Percentiles rank a stretch among this genome's conserved stretches.
Evolutionary conservation across 2,888 invertebrate genomes (phyloP).

Genomic region (Myopa tessellatipennis): DNA sequence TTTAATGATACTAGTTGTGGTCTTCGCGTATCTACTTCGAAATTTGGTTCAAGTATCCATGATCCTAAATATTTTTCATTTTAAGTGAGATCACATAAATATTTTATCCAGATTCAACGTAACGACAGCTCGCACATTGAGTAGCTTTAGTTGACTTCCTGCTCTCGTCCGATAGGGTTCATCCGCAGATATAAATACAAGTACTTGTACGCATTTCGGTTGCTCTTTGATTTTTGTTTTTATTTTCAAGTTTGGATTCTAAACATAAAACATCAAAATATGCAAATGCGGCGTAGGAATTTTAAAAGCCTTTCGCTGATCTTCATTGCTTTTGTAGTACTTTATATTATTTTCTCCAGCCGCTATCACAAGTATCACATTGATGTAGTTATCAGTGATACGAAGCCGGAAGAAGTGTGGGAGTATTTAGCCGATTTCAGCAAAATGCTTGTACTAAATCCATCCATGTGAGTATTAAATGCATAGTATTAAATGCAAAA

Average conservation of each 20-base stretch:
- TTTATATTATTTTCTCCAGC: conserved; percentile 61
- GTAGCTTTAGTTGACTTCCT: conserved; percentile 16
- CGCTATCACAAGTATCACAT: conserved; percentile 67
- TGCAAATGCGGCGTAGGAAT: conserved; percentile 57
- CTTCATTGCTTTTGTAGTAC: conserved; percentile 45
- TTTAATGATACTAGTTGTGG: too few relatives aligned
- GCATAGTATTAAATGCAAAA: background rate
- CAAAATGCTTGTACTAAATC: conserved; percentile 78
- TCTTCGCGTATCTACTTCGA: background rate
- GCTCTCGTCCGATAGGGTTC: conserved; percentile 10
- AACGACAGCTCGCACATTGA: background rate
- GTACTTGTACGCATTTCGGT: background rate
- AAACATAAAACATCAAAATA: conserved; percentile 42
- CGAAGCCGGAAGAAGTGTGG: conserved; percentile 75
- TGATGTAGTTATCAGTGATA: conserved; percentile 70
- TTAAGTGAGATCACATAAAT: background rate
- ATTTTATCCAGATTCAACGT: conserved; percentile 17
- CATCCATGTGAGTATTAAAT: conserved; percentile 74
- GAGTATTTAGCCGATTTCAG: conserved; percentile 82
- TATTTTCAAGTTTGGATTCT: background rate
- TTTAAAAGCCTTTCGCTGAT: conserved; percentile 53
- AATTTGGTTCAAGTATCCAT: background rate
- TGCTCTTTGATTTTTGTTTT: background rate
- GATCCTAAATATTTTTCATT: background rate
- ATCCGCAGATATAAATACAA: background rate